Evolutionary conservation across 2,888 invertebrate genomes (phyloP).

Genomic region (Euproctis similis): DNA sequence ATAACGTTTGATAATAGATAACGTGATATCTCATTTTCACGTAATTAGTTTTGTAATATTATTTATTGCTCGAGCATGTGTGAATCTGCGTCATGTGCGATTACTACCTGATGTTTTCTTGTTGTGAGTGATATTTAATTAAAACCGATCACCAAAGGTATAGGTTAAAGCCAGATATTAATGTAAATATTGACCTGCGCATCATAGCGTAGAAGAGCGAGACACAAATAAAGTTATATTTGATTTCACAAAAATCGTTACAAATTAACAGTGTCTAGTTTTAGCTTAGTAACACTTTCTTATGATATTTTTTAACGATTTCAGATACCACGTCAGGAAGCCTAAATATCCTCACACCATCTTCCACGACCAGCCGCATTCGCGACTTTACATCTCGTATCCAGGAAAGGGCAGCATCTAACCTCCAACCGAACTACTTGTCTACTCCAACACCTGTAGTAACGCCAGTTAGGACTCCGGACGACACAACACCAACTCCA

Average conservation of each 20-base stretch:
- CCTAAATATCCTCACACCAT: conserved; percentile 77
- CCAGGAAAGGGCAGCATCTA: conserved; percentile 68
- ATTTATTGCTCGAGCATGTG: conserved; percentile 6
- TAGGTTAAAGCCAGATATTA: too few relatives aligned
- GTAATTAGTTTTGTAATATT: conserved; percentile 2
- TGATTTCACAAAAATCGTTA: too few relatives aligned
- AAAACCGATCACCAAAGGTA: too few relatives aligned
- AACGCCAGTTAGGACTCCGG: conserved; percentile 48
- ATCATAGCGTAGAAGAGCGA: too few relatives aligned
- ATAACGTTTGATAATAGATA: conserved; percentile 14
- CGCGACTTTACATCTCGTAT: conserved; percentile 77
- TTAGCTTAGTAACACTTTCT: too few relatives aligned
- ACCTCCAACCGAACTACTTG: conserved; percentile 38
- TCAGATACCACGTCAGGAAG: conserved; percentile 78
- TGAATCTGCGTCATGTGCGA: conserved; percentile 45
- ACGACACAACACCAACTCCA: conserved; percentile 42
- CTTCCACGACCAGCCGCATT: conserved; percentile 74
- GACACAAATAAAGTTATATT: too few relatives aligned
- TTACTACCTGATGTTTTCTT: conserved; percentile 38
- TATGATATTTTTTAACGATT: conserved; percentile 27
- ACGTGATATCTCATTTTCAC: background rate
- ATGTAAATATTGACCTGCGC: too few relatives aligned
- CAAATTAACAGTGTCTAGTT: too few relatives aligned
- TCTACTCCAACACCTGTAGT: conserved; percentile 37
- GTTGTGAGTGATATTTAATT: conserved; percentile 19